Conservation (phyloP, 2,113 vertebrate species). For the Xiphorhynchus elegans region DNA sequence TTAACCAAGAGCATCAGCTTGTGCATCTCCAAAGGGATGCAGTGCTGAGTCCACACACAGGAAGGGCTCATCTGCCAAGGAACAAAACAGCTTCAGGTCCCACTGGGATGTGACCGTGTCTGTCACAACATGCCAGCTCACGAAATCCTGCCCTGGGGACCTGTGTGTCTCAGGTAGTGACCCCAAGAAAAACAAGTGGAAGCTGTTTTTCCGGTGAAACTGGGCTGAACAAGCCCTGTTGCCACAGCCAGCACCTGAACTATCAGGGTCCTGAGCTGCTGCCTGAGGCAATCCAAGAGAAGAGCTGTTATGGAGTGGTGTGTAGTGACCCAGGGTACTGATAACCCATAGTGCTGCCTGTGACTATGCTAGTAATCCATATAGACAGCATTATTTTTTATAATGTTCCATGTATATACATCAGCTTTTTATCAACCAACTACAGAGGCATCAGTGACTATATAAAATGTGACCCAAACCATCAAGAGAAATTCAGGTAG, state of each 20-base stretch:
- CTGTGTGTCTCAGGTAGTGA: not conserved
- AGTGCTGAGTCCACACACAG: not conserved
- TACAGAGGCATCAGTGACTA: not conserved
- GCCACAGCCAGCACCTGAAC: not conserved
- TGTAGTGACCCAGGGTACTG: not conserved
- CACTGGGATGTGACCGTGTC: fast-evolving
- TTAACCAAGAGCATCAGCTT: not conserved
- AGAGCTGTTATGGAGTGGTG: fast-evolving
- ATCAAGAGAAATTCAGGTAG: not conserved
- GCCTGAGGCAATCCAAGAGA: not conserved
- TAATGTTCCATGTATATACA: not conserved
- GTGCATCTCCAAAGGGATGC: not conserved
- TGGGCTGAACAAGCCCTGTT: fast-evolving
- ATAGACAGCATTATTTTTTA: not conserved
- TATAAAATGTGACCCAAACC: not conserved
- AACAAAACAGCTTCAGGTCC: fast-evolving
- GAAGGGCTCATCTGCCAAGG: not conserved
- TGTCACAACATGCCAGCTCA: fast-evolving
- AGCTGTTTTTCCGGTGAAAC: not conserved
- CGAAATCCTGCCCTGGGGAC: fast-evolving
- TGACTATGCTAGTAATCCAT: not conserved
- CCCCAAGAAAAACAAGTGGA: not conserved
- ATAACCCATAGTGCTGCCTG: fast-evolving
- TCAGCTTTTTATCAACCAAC: not conserved
- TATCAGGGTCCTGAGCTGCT: not conserved